Evolutionary conservation across 2,797 vertebrate species (phyloP).

Genomic region (Florisuga fusca): DNA sequence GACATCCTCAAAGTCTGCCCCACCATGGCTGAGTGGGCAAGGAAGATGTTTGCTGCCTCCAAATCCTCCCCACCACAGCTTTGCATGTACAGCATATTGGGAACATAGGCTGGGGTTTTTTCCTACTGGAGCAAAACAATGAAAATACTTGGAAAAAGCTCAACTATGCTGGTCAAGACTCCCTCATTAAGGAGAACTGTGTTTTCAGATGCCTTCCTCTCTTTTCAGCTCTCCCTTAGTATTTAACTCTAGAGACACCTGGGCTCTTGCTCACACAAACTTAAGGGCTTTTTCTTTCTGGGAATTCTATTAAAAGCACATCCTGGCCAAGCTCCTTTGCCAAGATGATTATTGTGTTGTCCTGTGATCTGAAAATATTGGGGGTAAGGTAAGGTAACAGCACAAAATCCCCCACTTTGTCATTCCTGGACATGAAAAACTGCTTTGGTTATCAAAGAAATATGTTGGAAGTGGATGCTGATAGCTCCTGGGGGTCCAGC

Average conservation of each 20-base stretch:
- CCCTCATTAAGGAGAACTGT: not conserved
- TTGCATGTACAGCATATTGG: not conserved
- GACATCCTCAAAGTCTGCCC: too few species aligned
- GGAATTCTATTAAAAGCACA: not conserved
- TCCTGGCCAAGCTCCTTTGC: not conserved
- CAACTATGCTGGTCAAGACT: not conserved
- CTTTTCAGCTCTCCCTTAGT: not conserved
- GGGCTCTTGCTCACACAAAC: not conserved
- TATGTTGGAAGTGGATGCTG: slow-evolving; percentile 1
- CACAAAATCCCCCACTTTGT: slow-evolving; percentile 14
- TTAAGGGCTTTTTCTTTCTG: not conserved
- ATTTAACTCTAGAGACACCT: not conserved
- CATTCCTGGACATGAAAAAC: slow-evolving; percentile 32
- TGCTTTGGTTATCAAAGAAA: slow-evolving; percentile 35
- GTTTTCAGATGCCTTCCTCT: not conserved
- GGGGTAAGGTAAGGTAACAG: slow-evolving; percentile 61
- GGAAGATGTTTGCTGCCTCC: not conserved
- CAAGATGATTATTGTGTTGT: not conserved
- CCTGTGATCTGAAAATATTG: not conserved
- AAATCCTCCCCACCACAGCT: not conserved
- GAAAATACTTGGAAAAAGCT: not conserved
- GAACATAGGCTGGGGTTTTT: not conserved
- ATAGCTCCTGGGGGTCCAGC: not conserved
- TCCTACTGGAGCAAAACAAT: not conserved
- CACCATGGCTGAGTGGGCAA: not conserved